phyloP scores from a whole-genome alignment of 2,797 vertebrate species.

The Enteromius viviparus region DNA sequence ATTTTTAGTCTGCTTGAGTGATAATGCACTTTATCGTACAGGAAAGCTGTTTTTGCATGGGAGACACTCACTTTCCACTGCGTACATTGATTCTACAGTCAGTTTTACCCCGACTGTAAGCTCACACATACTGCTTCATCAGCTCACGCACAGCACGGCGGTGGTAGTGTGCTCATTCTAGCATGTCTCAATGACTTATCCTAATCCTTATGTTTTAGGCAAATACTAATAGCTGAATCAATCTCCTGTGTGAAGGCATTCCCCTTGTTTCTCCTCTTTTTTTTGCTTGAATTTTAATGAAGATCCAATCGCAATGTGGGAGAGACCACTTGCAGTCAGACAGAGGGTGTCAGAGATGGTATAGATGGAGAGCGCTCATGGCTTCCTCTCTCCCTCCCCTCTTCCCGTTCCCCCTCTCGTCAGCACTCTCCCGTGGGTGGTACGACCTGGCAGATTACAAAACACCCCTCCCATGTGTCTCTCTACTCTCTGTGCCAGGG shows the following conservation, averaged over 20 bases:
- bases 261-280: constrained; percentile 53
- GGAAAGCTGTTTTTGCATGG: neutral
- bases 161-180: constrained; percentile 46
- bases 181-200: constrained; percentile 52
- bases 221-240: constrained; percentile 61
- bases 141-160: constrained; percentile 25
- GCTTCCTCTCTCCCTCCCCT: constrained; percentile 51
- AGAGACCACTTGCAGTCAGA: constrained; percentile 75
- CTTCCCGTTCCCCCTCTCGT: constrained; percentile 57
- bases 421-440: constrained; percentile 71
- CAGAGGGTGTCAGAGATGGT: constrained; percentile 72
- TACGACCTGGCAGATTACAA: constrained; percentile 84
- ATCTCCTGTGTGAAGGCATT: constrained; percentile 61
- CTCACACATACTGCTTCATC: constrained; percentile 32
- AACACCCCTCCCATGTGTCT: constrained; percentile 84
- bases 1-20: neutral
- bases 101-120: constrained; percentile 30
- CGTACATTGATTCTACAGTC: constrained; percentile 44
- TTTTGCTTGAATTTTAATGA: constrained; percentile 67
- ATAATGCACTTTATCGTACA: constrained; percentile 6
- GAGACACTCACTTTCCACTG: constrained; percentile 36
- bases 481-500: constrained; percentile 80
- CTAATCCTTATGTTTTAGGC: constrained; percentile 56
- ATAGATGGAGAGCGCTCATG: constrained; percentile 65
- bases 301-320: constrained; percentile 73